A percentile compares a stretch with the other conserved stretches of the same genome.
Conservation (phyloP, 1,140 invertebrate genomes). For the Drosophila elegans region DNA sequence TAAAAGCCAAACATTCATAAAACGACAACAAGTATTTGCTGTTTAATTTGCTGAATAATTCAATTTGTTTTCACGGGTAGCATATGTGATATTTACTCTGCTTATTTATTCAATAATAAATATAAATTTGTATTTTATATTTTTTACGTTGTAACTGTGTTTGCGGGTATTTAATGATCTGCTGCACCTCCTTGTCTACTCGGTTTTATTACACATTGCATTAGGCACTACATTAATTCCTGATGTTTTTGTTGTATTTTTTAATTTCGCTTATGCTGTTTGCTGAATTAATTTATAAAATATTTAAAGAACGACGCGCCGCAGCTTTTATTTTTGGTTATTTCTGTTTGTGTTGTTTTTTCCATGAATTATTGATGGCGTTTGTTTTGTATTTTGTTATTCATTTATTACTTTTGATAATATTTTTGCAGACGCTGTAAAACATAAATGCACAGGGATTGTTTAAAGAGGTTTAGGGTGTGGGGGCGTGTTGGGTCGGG, state of each 20-base stretch:
- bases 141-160: constrained; percentile 5
- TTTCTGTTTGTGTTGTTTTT: constrained; percentile 45
- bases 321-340: constrained; percentile 47
- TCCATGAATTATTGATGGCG: constrained; percentile 60
- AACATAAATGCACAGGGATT: constrained; percentile 28
- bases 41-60: constrained; percentile 14
- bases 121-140: constrained; percentile 16
- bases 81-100: constrained; percentile 23
- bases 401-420: constrained; percentile 53
- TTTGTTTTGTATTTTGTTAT: constrained; percentile 56
- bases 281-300: constrained; percentile 58
- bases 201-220: constrained; percentile 57
- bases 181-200: constrained; percentile 26
- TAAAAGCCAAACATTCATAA: constrained; percentile 6
- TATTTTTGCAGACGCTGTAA: constrained; percentile 28
- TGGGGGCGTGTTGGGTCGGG: neutral
- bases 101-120: constrained; percentile 44
- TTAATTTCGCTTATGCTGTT: constrained; percentile 36
- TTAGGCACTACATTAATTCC: constrained; percentile 78
- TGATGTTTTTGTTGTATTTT: constrained; percentile 43
- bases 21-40: constrained; percentile 1
- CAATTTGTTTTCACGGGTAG: constrained; percentile 9
- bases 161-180: constrained; percentile 19
- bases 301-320: constrained; percentile 53
- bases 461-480: constrained; percentile 8